A percentile compares a stretch with the other conserved stretches of the same genome.
Evolutionary conservation across 2,113 vertebrate species (phyloP).

Genomic region (Pelecanoides urinatrix): DNA sequence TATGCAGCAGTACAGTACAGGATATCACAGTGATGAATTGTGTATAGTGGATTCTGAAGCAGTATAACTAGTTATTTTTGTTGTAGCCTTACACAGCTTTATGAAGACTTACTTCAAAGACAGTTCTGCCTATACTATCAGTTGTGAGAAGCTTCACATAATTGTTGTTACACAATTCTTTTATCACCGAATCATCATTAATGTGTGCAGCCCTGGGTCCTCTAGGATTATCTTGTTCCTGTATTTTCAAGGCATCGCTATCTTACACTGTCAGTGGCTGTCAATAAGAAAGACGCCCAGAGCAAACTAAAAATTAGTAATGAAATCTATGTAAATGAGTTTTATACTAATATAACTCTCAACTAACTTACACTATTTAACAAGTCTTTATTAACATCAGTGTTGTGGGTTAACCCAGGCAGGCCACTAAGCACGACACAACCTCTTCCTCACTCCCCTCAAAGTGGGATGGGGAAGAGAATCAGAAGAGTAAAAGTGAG

Average conservation of each 20-base stretch:
- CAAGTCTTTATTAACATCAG: not conserved
- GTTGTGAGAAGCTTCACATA: not conserved
- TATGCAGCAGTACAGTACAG: not conserved
- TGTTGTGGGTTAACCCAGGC: not conserved
- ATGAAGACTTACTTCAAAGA: not conserved
- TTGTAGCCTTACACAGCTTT: not conserved
- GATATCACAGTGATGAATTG: not conserved
- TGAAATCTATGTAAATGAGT: not conserved
- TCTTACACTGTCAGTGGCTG: not conserved
- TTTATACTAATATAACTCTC: not conserved
- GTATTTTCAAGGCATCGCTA: not conserved
- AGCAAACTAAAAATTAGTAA: not conserved
- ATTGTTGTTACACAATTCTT: not conserved
- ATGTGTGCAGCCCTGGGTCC: not conserved
- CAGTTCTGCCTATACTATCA: not conserved
- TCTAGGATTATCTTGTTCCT: not conserved
- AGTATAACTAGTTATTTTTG: not conserved
- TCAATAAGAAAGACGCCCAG: not conserved
- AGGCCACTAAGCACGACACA: not conserved
- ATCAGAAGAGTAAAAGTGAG: not conserved
- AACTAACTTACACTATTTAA: not conserved
- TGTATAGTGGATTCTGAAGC: not conserved
- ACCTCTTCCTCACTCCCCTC: accelerated
- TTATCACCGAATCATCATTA: not conserved
- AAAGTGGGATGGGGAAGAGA: not conserved